A percentile compares a stretch with the other conserved stretches of the same genome.
These are phyloP conservation scores for Dicaeum eximium DNA, from an alignment of 2,113 vertebrate genomes.

Conservation along the genomic window DNA sequence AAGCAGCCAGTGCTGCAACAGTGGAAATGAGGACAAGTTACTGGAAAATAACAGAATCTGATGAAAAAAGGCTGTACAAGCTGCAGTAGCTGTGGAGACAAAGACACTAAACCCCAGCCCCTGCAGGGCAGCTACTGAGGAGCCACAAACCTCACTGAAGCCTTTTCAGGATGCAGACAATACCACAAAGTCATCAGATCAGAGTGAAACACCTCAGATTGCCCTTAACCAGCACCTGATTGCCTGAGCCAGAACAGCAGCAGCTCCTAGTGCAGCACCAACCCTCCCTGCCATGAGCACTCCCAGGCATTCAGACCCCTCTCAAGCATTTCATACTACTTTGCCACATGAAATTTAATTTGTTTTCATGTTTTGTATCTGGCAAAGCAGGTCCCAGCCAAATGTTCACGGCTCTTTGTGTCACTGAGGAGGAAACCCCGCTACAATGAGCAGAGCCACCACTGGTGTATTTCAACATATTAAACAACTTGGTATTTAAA, in stretches of 20 bases:
- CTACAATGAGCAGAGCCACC: background rate
- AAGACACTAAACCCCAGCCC: background rate
- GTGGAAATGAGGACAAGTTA: background rate
- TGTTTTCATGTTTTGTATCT: background rate
- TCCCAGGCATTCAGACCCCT: background rate
- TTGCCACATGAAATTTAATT: background rate
- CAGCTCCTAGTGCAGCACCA: background rate
- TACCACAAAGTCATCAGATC: background rate
- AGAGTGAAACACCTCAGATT: background rate
- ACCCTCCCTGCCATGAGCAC: background rate
- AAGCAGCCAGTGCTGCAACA: background rate
- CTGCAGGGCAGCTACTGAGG: fast-evolving
- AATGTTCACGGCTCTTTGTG: fast-evolving
- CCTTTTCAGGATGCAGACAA: background rate
- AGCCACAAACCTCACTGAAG: background rate
- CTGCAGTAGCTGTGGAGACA: background rate
- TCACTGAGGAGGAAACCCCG: background rate
- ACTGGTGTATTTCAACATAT: background rate
- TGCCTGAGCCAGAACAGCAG: background rate
- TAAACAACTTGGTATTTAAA: background rate
- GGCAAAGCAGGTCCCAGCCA: background rate
- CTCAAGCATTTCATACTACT: fast-evolving
- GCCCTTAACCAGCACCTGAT: fast-evolving
- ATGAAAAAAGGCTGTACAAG: background rate
- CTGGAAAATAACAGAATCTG: background rate